Conservation (phyloP, 2,888 invertebrate species). For the Alloplasta piceator region DNA sequence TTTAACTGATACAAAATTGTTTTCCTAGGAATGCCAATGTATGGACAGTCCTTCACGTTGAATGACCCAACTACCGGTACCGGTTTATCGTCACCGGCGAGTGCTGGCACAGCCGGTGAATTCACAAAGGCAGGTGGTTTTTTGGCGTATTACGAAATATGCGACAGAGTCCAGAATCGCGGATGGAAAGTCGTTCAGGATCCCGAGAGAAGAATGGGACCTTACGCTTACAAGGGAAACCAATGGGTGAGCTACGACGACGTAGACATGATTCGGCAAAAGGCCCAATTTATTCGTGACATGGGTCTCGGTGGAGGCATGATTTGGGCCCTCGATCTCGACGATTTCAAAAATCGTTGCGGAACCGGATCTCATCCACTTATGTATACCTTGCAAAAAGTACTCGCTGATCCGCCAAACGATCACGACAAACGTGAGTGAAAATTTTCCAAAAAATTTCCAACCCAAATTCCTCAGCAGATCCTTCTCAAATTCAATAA, state of each 20-base stretch:
- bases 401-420: slow-evolving; percentile 85
- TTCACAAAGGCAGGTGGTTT: slow-evolving; percentile 94
- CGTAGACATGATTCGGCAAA: slow-evolving; percentile 89
- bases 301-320: slow-evolving; percentile 93
- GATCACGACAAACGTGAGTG: slow-evolving; percentile 76
- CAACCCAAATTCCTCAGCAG: too few relatives aligned
- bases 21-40: slow-evolving; percentile 88
- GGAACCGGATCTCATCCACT: slow-evolving; percentile 92
- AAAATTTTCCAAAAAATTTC: too few relatives aligned
- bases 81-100: slow-evolving; percentile 90
- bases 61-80: slow-evolving; percentile 78
- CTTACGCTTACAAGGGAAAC: slow-evolving; percentile 93
- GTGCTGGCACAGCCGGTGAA: slow-evolving; percentile 92
- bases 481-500: too few relatives aligned
- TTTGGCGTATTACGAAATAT: slow-evolving; percentile 95
- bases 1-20: too few relatives aligned
- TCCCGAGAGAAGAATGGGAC: slow-evolving; percentile 91
- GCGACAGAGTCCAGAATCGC: slow-evolving; percentile 90
- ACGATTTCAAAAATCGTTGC: slow-evolving; percentile 91
- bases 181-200: slow-evolving; percentile 94
- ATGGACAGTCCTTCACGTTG: slow-evolving; percentile 93
- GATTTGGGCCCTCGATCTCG: slow-evolving; percentile 96
- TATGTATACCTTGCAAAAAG: slow-evolving; percentile 90
- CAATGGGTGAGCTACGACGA: slow-evolving; percentile 98
- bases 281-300: slow-evolving; percentile 91